Conservation (phyloP, 2,113 vertebrate species). For the Neolamprologus sp. region DNA sequence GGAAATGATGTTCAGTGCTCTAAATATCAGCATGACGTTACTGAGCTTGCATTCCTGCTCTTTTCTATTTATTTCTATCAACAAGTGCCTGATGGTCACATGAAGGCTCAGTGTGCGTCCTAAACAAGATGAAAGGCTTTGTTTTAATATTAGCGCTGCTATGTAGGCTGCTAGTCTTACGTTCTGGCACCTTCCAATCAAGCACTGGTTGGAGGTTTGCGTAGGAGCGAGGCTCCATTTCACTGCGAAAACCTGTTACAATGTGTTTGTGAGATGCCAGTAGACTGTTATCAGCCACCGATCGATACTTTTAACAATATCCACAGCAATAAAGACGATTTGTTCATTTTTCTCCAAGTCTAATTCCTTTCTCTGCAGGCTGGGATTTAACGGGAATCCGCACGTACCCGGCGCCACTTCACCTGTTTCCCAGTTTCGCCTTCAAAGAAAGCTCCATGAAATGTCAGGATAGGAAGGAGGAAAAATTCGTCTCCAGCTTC, state of each 20-base stretch:
- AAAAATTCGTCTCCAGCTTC: neutral
- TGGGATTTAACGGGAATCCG: neutral
- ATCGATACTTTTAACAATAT: neutral
- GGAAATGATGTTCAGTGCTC: neutral
- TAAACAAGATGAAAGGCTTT: neutral
- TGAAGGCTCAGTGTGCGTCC: neutral
- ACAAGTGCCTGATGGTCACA: neutral
- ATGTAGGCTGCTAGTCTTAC: neutral
- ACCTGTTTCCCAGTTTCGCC: neutral
- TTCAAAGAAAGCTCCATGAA: neutral
- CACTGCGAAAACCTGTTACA: neutral
- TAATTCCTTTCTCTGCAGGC: neutral
- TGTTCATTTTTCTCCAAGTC: neutral
- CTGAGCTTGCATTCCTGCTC: neutral
- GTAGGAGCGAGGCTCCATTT: neutral
- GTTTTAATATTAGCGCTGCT: neutral
- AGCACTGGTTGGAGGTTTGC: neutral
- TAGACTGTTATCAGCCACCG: neutral
- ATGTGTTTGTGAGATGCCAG: neutral
- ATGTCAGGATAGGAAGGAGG: neutral
- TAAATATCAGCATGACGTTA: neutral
- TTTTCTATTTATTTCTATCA: neutral
- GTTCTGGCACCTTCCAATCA: neutral
- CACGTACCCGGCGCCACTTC: neutral
- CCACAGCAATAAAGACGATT: neutral